Base-by-base conservation (phyloP, 2,113 vertebrate genomes). In the Balaenoptera acutorostrata region DNA sequence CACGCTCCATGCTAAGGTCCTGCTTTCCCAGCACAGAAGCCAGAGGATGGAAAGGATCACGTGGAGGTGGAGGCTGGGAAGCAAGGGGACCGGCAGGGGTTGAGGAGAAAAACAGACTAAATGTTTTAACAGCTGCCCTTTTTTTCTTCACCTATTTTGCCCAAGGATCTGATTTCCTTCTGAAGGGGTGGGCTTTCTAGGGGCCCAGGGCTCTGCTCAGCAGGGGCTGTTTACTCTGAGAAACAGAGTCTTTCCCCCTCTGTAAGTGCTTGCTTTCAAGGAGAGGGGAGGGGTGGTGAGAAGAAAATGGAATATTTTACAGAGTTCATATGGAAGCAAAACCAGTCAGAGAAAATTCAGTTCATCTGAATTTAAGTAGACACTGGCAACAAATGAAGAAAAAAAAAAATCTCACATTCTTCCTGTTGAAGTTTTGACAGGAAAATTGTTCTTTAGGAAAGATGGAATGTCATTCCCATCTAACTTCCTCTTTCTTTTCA, bases 51-150 rank as follows among this genome's bases (percentile, higher is more conserved):
- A 94, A 96, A 97, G 64, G 68, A 92, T 96, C 95, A 46, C 23
- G 88, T 95, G 81, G 61, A 90, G 97, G 89, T 87, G 89, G 82
- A 68, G 68, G 25, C 71, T 90, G 91, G 82, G 87, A 93, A 78
- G 84, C 83, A 31, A 52, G 93, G 82, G 93, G 72, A 74, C 59
- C 96, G 3, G 96, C 87, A 91, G 96, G 97, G 93, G 84, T 21
- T 88, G 96, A 96, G 68, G 82, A 95, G 95, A 89, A 97, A 97
- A 44, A 97, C 94, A 98, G 90, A 88, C 97, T 94, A 97, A 99
- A 98, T 99, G 98, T 99, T 99, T 99, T 99, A 99, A 99, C 99
- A 99, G 99, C 99, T 99, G 99, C 97, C 95, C 95, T 98, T 90
- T 97, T 96, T 96, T 97, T 98, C 98, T 99, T 98, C 98, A 99